phyloP scores from a whole-genome alignment of 1,140 invertebrate species.

The Caenorhabditis remanei region DNA sequence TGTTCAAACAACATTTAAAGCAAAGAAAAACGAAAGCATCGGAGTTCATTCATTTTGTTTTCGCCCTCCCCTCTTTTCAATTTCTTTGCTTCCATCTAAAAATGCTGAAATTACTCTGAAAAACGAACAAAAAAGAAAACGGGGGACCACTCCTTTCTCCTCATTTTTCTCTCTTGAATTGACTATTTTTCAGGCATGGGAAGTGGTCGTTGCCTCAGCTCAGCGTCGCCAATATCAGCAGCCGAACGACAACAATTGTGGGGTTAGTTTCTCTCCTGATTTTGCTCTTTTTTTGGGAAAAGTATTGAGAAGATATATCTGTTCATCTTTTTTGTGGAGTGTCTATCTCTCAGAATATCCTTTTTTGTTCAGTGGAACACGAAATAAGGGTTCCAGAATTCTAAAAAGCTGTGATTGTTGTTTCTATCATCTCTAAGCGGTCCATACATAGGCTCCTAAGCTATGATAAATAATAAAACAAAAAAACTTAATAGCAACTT shows the following conservation, averaged over 20 bases:
- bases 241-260: constrained; percentile 57
- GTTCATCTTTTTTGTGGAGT: neutral
- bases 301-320: neutral
- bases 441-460: too few relatives aligned
- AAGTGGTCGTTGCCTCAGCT: constrained; percentile 58
- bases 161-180: constrained; percentile 17
- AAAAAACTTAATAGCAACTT: too few relatives aligned
- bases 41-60: neutral
- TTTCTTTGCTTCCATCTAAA: neutral
- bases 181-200: constrained; percentile 35
- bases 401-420: too few relatives aligned
- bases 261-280: constrained; percentile 38
- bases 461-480: too few relatives aligned
- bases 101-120: constrained; percentile 40
- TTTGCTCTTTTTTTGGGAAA: neutral
- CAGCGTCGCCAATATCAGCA: constrained; percentile 59
- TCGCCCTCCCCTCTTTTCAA: neutral
- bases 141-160: neutral
- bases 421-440: too few relatives aligned
- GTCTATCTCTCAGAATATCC: too few relatives aligned
- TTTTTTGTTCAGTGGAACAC: too few relatives aligned
- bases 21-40: neutral
- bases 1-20: neutral
- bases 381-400: too few relatives aligned
- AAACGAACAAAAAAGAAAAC: neutral